Evolutionary conservation across 35 echinoderm and acorn worm species (phyloP).

Genomic region (Amphiura filiformis): DNA sequence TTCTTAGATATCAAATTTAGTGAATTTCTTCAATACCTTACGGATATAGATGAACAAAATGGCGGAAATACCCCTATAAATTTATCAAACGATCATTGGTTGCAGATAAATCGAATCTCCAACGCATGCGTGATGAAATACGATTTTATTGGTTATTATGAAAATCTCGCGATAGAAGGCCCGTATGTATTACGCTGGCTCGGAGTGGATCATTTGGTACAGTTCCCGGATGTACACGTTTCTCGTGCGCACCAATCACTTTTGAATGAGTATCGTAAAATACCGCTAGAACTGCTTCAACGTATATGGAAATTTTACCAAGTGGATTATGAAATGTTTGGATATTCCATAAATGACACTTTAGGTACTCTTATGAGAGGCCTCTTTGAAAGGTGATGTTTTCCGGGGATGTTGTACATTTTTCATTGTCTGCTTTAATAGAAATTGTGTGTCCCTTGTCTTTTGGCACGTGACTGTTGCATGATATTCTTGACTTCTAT

Average conservation of each 20-base stretch:
- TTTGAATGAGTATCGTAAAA: background rate
- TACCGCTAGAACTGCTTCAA: background rate
- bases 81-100: conserved; percentile 61
- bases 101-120: conserved; percentile 40
- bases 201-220: background rate
- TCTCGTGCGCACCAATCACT: background rate
- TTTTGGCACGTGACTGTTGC: background rate
- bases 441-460: background rate
- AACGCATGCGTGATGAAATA: conserved; percentile 53
- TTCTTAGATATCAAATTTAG: too few species aligned
- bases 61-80: conserved; percentile 9
- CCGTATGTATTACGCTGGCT: conserved; percentile 47
- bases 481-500: background rate
- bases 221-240: conserved; percentile 40
- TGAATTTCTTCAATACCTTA: too few species aligned
- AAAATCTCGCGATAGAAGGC: conserved; percentile 45
- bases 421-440: background rate
- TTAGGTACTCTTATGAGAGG: background rate
- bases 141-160: conserved; percentile 63
- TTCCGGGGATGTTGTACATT: too few species aligned
- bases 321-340: conserved; percentile 12
- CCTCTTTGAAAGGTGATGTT: too few species aligned
- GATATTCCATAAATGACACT: background rate
- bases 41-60: too few species aligned
- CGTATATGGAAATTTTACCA: background rate